Percentiles rank a stretch among this genome's conserved stretches.
Evolutionary conservation across 2,888 invertebrate species (phyloP).

Genomic region (Cecidostiba fungosa): DNA sequence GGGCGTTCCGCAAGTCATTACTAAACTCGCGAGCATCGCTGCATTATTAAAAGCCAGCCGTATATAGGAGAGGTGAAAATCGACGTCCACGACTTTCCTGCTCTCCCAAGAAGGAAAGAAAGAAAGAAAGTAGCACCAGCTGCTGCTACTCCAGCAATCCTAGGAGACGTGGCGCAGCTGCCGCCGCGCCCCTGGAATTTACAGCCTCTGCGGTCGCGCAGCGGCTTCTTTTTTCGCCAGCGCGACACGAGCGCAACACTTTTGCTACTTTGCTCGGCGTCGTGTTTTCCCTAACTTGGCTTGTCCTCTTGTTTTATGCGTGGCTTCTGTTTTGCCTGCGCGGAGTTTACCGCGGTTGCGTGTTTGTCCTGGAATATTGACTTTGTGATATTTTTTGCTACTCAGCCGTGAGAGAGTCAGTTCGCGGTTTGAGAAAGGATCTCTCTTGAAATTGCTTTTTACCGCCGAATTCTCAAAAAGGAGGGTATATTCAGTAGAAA

Average conservation of each 20-base stretch:
- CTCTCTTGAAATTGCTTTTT: background rate
- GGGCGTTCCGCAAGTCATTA: conserved; percentile 58
- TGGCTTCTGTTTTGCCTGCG: background rate
- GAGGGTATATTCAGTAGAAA: background rate
- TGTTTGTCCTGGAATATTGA: background rate
- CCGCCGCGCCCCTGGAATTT: conserved; percentile 67
- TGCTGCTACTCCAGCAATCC: conserved; percentile 58
- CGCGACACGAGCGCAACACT: too few species aligned
- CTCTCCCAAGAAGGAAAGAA: background rate
- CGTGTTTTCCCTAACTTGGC: background rate
- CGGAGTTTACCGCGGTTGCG: background rate
- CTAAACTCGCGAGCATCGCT: conserved; percentile 34
- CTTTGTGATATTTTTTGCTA: conserved; percentile 52
- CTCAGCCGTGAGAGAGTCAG: conserved; percentile 63
- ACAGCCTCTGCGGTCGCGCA: conserved; percentile 59
- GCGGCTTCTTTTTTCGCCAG: conserved; percentile 37
- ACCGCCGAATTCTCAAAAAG: background rate
- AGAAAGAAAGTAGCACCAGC: conserved; percentile 19
- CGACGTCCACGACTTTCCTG: conserved; percentile 32
- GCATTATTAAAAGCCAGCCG: conserved; percentile 58
- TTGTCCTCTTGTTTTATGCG: conserved; percentile 19
- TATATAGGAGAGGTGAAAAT: background rate
- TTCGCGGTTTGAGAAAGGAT: background rate
- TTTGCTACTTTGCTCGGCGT: background rate
- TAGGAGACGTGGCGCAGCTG: conserved; percentile 66